Evolutionary conservation across 1,140 invertebrate species (phyloP).

Genomic region (Asobara japonica): DNA sequence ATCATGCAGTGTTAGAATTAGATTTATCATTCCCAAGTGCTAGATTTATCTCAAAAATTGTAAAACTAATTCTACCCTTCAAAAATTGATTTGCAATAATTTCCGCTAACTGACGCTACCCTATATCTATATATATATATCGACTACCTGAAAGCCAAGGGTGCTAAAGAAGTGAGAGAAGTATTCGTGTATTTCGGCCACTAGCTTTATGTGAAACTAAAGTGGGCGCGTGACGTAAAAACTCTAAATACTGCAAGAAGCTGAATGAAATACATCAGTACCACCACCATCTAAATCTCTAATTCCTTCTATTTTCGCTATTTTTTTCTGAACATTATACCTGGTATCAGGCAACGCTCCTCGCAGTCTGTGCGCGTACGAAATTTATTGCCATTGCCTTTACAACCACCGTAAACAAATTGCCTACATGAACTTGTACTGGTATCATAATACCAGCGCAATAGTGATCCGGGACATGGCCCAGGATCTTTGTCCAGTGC

Average conservation of each 20-base stretch:
- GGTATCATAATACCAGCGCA: constrained; percentile 73
- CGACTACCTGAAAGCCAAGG: too few species aligned
- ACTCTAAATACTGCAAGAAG: background rate
- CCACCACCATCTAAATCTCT: constrained; percentile 13
- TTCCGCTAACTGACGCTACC: too few species aligned
- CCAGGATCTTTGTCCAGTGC: constrained; percentile 66
- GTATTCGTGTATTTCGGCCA: too few species aligned
- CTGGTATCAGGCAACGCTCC: constrained; percentile 63
- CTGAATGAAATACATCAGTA: background rate
- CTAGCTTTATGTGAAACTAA: too few species aligned
- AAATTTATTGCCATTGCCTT: constrained; percentile 77
- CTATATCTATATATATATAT: too few species aligned
- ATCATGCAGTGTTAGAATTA: constrained; percentile 50
- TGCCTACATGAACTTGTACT: constrained; percentile 66
- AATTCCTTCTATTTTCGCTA: constrained; percentile 12
- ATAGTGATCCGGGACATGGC: constrained; percentile 67
- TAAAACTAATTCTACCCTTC: too few species aligned
- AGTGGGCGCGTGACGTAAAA: background rate
- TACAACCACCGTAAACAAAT: constrained; percentile 75
- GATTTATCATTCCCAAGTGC: background rate
- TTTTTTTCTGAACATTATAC: constrained; percentile 46
- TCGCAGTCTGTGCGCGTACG: constrained; percentile 69
- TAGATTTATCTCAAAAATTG: too few species aligned
- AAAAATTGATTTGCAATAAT: too few species aligned
- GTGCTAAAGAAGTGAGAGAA: too few species aligned